Percentiles rank a stretch among this genome's conserved stretches.
These are phyloP conservation scores for Drosophila varians DNA, from an alignment of 1,140 invertebrate genomes.

Conservation along the genomic window DNA sequence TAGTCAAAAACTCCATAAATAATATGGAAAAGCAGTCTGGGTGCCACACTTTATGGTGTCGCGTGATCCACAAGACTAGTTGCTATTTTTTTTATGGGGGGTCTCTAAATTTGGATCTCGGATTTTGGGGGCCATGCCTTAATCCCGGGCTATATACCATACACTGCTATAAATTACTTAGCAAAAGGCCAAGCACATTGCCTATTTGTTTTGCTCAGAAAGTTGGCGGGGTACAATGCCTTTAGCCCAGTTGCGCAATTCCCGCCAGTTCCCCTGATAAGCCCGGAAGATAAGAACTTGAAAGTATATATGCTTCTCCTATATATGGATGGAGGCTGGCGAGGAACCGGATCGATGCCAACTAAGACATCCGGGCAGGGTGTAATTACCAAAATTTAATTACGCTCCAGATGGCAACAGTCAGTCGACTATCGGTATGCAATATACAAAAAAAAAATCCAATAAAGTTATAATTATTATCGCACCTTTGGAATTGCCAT, in stretches of 20 bases:
- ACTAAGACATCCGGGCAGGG: conserved; percentile 4
- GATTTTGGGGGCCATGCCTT: neutral
- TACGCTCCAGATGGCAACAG: conserved; percentile 29
- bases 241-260: conserved; percentile 28
- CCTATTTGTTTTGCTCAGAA: neutral
- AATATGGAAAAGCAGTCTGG: neutral
- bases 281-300: conserved; percentile 32
- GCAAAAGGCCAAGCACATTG: conserved; percentile 4
- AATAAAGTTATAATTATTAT: conserved; percentile 16
- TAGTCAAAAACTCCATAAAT: neutral
- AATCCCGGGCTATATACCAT: conserved; percentile 2
- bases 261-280: conserved; percentile 39
- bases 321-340: conserved; percentile 5
- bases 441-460: neutral
- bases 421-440: conserved; percentile 23
- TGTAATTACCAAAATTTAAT: conserved; percentile 30
- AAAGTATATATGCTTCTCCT: neutral
- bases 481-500: conserved; percentile 28
- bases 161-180: conserved; percentile 13
- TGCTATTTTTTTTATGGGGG: too few species aligned
- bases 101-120: neutral
- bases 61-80: neutral
- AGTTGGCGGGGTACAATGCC: conserved; percentile 3
- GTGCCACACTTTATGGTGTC: neutral
- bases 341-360: conserved; percentile 17